Base-by-base conservation (phyloP, 1,140 invertebrate species). In the Drosophila oshimai region DNA sequence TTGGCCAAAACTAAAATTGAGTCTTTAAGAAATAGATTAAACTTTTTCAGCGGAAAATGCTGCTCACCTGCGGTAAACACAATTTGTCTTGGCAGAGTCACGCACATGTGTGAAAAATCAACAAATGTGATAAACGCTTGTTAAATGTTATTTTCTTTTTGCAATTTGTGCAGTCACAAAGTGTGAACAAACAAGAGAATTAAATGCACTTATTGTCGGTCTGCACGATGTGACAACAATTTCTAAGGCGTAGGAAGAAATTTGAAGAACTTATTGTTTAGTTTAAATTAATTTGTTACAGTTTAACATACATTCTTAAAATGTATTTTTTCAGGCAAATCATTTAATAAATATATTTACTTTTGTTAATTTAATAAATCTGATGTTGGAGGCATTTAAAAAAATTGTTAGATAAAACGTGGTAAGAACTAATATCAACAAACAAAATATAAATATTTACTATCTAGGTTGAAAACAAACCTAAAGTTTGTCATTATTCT, bases 151-250 rank as follows among this genome's bases (percentile, higher is more conserved):
- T 65, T 50, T 74, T 74, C 44, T 39, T 33, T 41, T 31, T 61
- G 58, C 74, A 79, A 78, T 83, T 78, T 84, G 58, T 36, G 64
- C 54, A 67, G 5, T 29, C 70, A 70, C 41, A 29, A 28, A 45
- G 70, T 83, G 79, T 78, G 70, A 53, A 65, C n/a, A 24, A 42
- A 12, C 26, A 17, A 61, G 24, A 42, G 18, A 13, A 54, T 26
- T 47, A 68, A 64, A 62, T 68, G 36, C 51, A 57, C 20, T 28
- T 22, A 15, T 36, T 37, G 34, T n/a, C 12, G 10, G 2, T 12
- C 3, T 22, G 26, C 3, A 1, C 1, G 2, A 4, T 39, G 33
- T 39, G 55, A 60, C 47, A 37, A n/a, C n/a, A 37, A 37, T 55
- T 33, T 0, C 0, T 2, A 1, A 3, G 7, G n/a, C 9, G 12